Base-by-base conservation (phyloP, 2,113 vertebrate genomes). In the Oryzias curvinotus region DNA sequence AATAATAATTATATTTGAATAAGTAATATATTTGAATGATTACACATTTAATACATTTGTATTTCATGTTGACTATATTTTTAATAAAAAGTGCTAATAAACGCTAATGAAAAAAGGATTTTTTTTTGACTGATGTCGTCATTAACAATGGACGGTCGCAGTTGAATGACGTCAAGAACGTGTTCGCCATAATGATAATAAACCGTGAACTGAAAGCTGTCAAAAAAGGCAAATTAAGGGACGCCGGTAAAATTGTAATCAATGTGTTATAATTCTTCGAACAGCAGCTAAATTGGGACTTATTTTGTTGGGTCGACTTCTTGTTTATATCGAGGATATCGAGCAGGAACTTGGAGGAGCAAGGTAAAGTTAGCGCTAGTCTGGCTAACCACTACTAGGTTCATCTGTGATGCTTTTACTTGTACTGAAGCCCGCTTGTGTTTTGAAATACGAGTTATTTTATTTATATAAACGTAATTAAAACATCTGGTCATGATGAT, bases 151-250 rank as follows among this genome's bases (percentile, higher is more conserved):
- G 89, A 68, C 87, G 0, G 88, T 88, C 90, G 87, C 90, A 8
- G 0, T 1, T 46, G 21, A 14, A 48, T 89, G 90, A 91, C 86
- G 88, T 59, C 1, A 0, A 19, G 77, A 90, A 89, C 90, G 90
- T 91, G 89, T 81, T 90, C 85, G 88, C 88, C 85, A 86, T 90
- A 83, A 91, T 89, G 87, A 88, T 78, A 90, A 87, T 87, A 90
- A 90, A 89, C 73, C 56, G 69, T 73, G 68, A 72, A 81, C 71
- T 81, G 77, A 89, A 83, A 73, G 86, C 82, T 70, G 42, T 55
- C 68, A 45, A 57, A 45, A 56, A 75, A 80, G 65, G 56, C 55
- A 62, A 25, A 68, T 66, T 19, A 59, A 53, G 50, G 25, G 23
- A 49, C 46, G 56, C 58, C 44, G 47, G 73, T 69, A 69, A 75